Conservation (phyloP, 2,888 invertebrate genomes). For the Rhingia campestris region DNA sequence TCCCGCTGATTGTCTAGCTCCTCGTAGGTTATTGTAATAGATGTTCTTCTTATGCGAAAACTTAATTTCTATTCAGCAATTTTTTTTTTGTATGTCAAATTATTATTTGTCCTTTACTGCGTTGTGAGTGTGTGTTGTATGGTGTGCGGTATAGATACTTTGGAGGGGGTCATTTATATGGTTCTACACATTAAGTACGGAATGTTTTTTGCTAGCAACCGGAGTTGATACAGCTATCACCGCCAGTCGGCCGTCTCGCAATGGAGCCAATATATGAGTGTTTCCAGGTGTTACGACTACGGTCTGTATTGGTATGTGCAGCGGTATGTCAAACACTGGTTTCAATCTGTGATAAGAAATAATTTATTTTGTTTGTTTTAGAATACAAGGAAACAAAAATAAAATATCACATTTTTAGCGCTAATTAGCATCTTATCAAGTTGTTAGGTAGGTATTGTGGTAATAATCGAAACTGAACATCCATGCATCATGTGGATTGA, state of each 20-base stretch:
- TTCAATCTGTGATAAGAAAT: slow-evolving; percentile 80
- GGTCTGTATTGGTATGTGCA: slow-evolving; percentile 84
- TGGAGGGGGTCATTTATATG: not conserved
- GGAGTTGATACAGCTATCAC: slow-evolving; percentile 83
- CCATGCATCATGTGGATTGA: not conserved
- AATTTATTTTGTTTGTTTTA: too few relatives aligned
- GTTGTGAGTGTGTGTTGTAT: slow-evolving; percentile 5
- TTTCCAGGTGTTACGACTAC: slow-evolving; percentile 84
- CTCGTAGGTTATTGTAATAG: not conserved
- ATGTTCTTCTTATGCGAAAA: slow-evolving; percentile 39
- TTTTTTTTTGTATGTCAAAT: not conserved
- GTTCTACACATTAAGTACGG: slow-evolving; percentile 81
- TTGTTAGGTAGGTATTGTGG: slow-evolving; percentile 40
- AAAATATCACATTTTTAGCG: slow-evolving; percentile 8
- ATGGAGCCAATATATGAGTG: slow-evolving; percentile 85
- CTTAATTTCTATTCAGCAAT: slow-evolving; percentile 51
- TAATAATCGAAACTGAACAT: slow-evolving; percentile 38
- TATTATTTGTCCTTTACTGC: not conserved
- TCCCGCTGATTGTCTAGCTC: slow-evolving; percentile 47
- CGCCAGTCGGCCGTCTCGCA: slow-evolving; percentile 85
- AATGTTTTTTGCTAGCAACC: slow-evolving; percentile 80
- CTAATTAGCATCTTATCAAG: slow-evolving; percentile 66
- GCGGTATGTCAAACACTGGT: slow-evolving; percentile 84
- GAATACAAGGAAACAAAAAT: slow-evolving; percentile 11
- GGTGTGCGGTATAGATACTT: slow-evolving; percentile 14